Evolutionary conservation across 2,113 vertebrate genomes (phyloP), one percentile per base, ranked within the genome.

Genomic region (Epinephelus fuscoguttatus): DNA sequence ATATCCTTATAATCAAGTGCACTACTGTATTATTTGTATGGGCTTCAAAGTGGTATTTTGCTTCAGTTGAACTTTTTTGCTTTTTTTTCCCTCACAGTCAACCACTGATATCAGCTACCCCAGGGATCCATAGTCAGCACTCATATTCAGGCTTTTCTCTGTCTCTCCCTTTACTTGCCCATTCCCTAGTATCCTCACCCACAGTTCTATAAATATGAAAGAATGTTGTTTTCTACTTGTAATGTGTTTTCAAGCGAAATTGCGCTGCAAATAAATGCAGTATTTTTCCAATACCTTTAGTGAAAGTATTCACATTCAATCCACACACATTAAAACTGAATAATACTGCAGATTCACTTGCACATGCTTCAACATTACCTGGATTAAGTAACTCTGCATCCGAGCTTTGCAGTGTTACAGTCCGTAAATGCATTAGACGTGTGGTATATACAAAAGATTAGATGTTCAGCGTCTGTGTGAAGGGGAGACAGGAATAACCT

Each of bases 121-220:
- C 30, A 78, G 89, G 85, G 87, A 89, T 81, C 74, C 68, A 84
- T 67, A 88, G 83, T 89, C 90, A 91, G 82, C 87, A 85, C 81
- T 87, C 73, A 79, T 64, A 67, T 75, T 53, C 57, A 72, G 57
- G 52, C 62, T 72, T 84, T 75, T 49, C 14, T 82, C 21, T 6
- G 14, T 76, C 21, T 84, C 78, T 84, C 37, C 42, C 45, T 88
- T 83, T 77, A 55, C 85, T 72, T 33, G 21, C 78, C 78, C 49
- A 84, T 89, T 78, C 74, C 23, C 15, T 49, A 4, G 50, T 83
- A 47, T 78, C 57, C 33, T 63, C 72, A 82, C 71, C 40, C 21
- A 25, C 55, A 60, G 50, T 77, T 74, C 14, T 50, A 75, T 79
- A 47, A 75, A 84, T 66, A 9, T 77, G 49, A 80, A 63, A 68